Evolutionary conservation across 2,113 vertebrate genomes (phyloP).

Genomic region (Ageneiosus marmoratus): DNA sequence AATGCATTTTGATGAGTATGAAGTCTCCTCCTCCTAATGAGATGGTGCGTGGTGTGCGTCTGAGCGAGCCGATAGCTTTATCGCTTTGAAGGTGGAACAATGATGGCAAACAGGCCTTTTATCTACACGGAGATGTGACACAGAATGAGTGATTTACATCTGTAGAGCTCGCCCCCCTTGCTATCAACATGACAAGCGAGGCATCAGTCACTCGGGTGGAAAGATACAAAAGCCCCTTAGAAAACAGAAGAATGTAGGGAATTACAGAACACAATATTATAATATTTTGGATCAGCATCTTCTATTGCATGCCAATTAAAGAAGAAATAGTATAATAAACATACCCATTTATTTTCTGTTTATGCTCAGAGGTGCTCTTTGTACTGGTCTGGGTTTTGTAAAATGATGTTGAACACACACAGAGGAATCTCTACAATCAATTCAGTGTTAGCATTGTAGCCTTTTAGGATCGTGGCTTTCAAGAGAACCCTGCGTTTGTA

Average conservation of each 20-base stretch:
- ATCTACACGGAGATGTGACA: constrained; percentile 13
- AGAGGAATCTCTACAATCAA: neutral
- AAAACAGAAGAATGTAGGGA: neutral
- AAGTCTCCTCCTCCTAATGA: constrained; percentile 56
- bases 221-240: neutral
- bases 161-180: neutral
- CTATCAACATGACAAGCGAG: neutral
- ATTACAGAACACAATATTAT: too few relatives aligned
- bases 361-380: too few relatives aligned
- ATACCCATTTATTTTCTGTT: too few relatives aligned
- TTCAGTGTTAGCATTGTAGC: neutral
- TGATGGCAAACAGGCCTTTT: constrained; percentile 26
- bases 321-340: neutral
- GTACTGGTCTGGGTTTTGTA: neutral
- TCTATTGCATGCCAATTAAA: neutral
- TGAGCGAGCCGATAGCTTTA: constrained; percentile 49
- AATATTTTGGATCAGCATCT: neutral
- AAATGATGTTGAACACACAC: neutral
- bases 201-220: constrained; percentile 20
- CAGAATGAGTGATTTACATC: constrained; percentile 26
- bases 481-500: neutral
- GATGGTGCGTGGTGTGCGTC: constrained; percentile 14
- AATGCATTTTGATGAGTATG: constrained; percentile 58
- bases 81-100: constrained; percentile 54
- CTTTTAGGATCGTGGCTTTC: neutral